Evolutionary conservation across 2,888 invertebrate species (phyloP).

Genomic region (Kryphioiulus occultus): DNA sequence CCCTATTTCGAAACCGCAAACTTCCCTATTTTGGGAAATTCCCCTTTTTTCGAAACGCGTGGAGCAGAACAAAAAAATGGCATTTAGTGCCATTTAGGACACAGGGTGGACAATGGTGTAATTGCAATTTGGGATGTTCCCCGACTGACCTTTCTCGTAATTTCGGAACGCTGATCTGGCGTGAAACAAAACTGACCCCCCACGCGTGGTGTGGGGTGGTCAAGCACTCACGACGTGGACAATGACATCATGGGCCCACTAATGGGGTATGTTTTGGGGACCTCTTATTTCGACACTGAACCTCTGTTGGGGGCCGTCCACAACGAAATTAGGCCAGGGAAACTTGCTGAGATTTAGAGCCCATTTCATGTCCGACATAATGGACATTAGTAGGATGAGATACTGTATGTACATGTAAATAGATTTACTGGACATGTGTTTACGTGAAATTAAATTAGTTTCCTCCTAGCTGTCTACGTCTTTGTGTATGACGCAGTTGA

Average conservation of each 20-base stretch:
- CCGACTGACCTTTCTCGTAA: conserved; percentile 1
- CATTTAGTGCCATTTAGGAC: not conserved
- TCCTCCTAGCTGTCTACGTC: not conserved
- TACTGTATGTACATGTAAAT: conserved; percentile 12
- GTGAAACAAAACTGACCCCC: conserved; percentile 19
- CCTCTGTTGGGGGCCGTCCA: not conserved
- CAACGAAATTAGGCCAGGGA: not conserved
- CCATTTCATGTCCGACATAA: not conserved
- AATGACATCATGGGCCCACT: conserved; percentile 9
- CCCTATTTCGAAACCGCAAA: conserved; percentile 17
- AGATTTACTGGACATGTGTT: not conserved
- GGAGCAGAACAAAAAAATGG: not conserved
- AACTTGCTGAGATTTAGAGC: not conserved
- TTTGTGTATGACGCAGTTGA: not conserved
- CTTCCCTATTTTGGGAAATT: conserved; percentile 26
- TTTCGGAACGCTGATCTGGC: not conserved
- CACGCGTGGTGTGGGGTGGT: not conserved
- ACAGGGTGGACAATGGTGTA: not conserved
- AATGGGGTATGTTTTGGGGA: not conserved
- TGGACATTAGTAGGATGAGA: not conserved
- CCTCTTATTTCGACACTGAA: not conserved
- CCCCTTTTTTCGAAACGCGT: not conserved
- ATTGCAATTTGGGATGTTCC: conserved; percentile 21
- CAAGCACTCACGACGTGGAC: not conserved
- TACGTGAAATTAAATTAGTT: not conserved